Conservation (phyloP, 2,113 vertebrate genomes). For the Psittacula cyanocephala region DNA sequence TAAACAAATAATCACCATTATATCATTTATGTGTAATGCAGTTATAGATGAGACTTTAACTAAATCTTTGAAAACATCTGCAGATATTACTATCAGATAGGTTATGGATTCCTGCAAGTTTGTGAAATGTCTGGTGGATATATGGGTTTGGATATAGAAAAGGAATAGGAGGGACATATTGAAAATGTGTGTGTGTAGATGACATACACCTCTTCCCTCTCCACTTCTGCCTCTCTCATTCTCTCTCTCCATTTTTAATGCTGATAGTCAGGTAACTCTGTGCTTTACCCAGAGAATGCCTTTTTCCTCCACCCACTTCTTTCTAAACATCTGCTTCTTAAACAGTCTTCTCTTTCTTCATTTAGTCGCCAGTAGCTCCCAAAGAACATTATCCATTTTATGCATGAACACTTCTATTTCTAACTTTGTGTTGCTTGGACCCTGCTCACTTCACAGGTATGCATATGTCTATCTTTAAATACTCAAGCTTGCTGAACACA, state of each 20-base stretch:
- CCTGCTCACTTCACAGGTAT: not conserved
- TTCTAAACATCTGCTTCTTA: not conserved
- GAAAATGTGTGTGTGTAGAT: not conserved
- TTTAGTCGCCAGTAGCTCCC: not conserved
- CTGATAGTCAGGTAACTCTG: not conserved
- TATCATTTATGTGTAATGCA: not conserved
- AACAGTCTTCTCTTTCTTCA: not conserved
- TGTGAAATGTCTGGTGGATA: not conserved
- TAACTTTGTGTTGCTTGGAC: not conserved
- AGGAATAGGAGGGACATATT: not conserved
- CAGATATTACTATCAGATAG: not conserved
- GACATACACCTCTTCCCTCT: not conserved
- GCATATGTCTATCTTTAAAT: not conserved
- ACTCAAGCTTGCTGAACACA: not conserved
- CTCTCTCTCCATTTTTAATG: not conserved
- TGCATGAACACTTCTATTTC: not conserved
- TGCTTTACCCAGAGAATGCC: not conserved
- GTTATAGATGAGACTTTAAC: not conserved
- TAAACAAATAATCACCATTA: not conserved
- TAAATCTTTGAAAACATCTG: not conserved
- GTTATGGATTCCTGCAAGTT: not conserved
- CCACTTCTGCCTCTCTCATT: not conserved
- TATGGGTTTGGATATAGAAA: not conserved
- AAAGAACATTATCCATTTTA: not conserved
- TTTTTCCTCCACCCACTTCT: not conserved